These are phyloP conservation scores for Cololabis saira DNA, from an alignment of 2,113 vertebrate species.

Conservation along the genomic window DNA sequence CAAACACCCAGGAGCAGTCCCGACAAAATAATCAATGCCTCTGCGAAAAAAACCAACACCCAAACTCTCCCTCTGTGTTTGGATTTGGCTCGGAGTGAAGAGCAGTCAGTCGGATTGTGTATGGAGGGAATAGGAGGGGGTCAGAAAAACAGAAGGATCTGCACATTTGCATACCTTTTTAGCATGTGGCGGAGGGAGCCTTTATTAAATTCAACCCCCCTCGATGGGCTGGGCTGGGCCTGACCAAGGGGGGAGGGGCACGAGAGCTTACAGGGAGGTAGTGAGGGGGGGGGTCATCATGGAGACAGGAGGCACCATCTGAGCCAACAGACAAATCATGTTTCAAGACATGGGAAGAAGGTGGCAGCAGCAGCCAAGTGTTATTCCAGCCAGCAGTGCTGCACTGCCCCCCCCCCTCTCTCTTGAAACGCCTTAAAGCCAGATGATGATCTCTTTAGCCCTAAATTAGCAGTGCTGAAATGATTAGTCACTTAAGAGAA, in stretches of 20 bases:
- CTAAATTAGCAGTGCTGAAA: constrained; percentile 19
- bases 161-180: constrained; percentile 78
- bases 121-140: background rate
- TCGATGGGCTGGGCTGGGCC: constrained; percentile 58
- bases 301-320: constrained; percentile 70
- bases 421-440: constrained; percentile 5
- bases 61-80: constrained; percentile 38
- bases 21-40: constrained; percentile 74
- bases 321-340: constrained; percentile 70
- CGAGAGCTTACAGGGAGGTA: constrained; percentile 26
- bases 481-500: constrained; percentile 16
- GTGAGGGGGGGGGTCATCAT: constrained; percentile 53
- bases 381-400: constrained; percentile 13
- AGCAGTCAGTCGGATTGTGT: constrained; percentile 53
- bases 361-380: constrained; percentile 51
- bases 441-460: background rate
- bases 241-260: constrained; percentile 30
- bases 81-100: constrained; percentile 48
- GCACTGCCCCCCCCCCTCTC: background rate
- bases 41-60: constrained; percentile 72
- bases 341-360: constrained; percentile 60
- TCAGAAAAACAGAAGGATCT: constrained; percentile 73
- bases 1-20: constrained; percentile 76
- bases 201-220: constrained; percentile 75
- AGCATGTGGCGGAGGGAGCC: constrained; percentile 75